These are phyloP conservation scores for Caligus rogercresseyi DNA, from an alignment of 1,140 invertebrate species.

Conservation along the genomic window DNA sequence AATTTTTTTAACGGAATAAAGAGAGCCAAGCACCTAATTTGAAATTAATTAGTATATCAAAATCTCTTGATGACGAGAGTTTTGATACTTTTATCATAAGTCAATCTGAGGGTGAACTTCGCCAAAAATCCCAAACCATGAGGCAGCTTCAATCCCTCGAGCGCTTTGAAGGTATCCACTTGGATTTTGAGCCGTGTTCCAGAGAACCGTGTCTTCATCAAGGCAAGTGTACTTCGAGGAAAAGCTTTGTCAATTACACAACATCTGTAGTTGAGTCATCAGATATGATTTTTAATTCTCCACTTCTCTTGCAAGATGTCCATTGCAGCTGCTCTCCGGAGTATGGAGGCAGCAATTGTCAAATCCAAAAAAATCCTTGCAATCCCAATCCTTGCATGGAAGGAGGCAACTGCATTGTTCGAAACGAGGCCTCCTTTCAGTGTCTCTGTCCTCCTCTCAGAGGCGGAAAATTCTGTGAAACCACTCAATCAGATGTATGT, in stretches of 20 bases:
- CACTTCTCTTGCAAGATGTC: conserved; percentile 52
- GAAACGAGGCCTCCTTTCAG: conserved; percentile 58
- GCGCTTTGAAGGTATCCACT: not conserved
- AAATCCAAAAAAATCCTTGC: conserved; percentile 68
- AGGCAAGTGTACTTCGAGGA: conserved; percentile 42
- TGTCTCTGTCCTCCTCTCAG: conserved; percentile 55
- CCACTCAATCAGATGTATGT: conserved; percentile 60
- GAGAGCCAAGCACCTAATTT: not conserved
- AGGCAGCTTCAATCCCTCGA: not conserved
- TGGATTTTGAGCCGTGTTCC: conserved; percentile 27
- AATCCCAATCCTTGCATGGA: conserved; percentile 67
- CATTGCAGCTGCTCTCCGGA: conserved; percentile 57
- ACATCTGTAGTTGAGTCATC: conserved; percentile 50
- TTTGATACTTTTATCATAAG: not conserved
- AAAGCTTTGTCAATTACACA: not conserved
- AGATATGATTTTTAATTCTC: conserved; percentile 56
- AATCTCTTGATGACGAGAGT: not conserved
- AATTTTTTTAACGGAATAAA: conserved; percentile 1
- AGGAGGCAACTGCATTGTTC: conserved; percentile 52
- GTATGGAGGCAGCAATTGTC: conserved; percentile 56
- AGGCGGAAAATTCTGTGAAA: conserved; percentile 64
- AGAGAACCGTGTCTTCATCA: conserved; percentile 28
- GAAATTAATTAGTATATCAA: not conserved
- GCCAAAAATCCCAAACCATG: not conserved
- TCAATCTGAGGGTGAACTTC: not conserved